Percentiles rank a stretch among this genome's conserved stretches.
Evolutionary conservation across 37 sponge, comb jelly and placozoan species (phyloP).

Genomic region (Spongia lamella): DNA sequence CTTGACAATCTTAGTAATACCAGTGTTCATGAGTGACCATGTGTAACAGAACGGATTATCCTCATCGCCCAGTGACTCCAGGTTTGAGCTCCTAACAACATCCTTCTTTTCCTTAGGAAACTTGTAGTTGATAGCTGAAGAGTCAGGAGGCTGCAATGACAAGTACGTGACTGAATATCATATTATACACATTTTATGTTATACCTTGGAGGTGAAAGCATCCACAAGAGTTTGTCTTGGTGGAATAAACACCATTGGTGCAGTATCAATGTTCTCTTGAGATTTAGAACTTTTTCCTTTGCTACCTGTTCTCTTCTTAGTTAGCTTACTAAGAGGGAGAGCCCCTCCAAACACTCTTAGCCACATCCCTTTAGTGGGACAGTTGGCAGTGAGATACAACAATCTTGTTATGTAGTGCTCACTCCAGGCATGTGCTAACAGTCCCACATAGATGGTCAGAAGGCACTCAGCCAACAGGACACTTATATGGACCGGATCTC

Average conservation of each 20-base stretch:
- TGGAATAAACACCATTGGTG: no score
- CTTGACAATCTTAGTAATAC: conserved; percentile 44
- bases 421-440: conserved; percentile 72
- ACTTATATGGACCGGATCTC: conserved; percentile 60
- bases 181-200: no score
- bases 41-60: conserved; percentile 55
- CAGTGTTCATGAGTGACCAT: conserved; percentile 81
- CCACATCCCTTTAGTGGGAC: conserved; percentile 64
- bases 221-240: no score
- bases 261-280: no score
- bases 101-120: no score
- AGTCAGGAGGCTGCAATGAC: no score
- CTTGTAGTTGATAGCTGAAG: no score
- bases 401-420: conserved; percentile 47
- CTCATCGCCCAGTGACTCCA: background rate
- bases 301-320: background rate
- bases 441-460: conserved; percentile 68
- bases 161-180: no score
- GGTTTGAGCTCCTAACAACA: background rate
- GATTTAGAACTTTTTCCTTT: background rate
- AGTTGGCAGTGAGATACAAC: conserved; percentile 45
- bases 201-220: no score
- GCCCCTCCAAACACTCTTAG: conserved; percentile 80
- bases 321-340: background rate
- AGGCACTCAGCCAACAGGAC: conserved; percentile 75